Conservation (phyloP, 37 sponge, comb jelly and placozoan genomes). For the Spongia lamella region DNA sequence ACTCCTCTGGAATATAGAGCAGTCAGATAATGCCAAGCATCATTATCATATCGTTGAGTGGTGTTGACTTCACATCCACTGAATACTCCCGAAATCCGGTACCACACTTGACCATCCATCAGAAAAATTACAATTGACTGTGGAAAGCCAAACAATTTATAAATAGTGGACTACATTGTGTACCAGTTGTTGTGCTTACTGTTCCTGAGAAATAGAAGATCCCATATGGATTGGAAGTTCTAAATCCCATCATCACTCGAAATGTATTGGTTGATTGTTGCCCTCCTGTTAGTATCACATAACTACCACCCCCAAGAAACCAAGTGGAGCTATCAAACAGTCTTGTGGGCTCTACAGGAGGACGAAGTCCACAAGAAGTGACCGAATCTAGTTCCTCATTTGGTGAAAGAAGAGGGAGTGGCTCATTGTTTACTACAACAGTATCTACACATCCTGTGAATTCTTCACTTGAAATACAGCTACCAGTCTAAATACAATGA, state of each 20-base stretch:
- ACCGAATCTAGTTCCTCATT: neutral
- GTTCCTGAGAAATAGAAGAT: neutral
- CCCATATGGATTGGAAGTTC: constrained; percentile 20
- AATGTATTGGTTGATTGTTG: neutral
- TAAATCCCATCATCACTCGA: constrained; percentile 14
- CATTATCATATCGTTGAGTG: constrained; percentile 14
- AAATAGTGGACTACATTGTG: too few relatives aligned
- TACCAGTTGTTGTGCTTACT: too few relatives aligned
- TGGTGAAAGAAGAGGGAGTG: constrained; percentile 40
- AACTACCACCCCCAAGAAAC: constrained; percentile 50
- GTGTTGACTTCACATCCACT: neutral
- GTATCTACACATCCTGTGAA: constrained; percentile 65
- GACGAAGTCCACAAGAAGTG: constrained; percentile 58
- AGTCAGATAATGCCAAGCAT: constrained; percentile 18
- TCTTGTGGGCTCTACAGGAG: constrained; percentile 46
- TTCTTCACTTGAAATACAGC: neutral
- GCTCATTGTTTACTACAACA: constrained; percentile 42
- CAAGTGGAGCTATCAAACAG: constrained; percentile 50
- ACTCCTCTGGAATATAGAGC: neutral
- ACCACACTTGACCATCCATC: neutral
- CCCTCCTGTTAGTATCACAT: neutral
- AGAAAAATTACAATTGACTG: too few relatives aligned
- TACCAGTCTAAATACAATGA: neutral
- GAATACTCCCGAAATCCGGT: too few relatives aligned
- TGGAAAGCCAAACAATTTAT: too few relatives aligned